Evolutionary conservation across 2,113 vertebrate genomes (phyloP).

Genomic region (Mustela lutreola): DNA sequence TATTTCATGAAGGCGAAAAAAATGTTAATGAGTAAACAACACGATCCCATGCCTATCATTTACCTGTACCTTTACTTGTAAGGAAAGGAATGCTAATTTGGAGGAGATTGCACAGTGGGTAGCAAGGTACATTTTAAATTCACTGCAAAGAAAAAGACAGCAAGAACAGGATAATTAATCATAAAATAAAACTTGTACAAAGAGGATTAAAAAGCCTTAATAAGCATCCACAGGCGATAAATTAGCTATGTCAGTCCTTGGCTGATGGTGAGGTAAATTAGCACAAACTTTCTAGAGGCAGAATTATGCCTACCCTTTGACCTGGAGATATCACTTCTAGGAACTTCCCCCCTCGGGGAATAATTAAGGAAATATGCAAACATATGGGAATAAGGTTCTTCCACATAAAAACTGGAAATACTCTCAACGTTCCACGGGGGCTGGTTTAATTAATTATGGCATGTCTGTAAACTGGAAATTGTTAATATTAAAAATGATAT

Average conservation of each 20-base stretch:
- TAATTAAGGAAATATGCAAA: constrained; percentile 52
- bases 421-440: background rate
- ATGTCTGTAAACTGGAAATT: background rate
- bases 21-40: constrained; percentile 29
- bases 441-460: background rate
- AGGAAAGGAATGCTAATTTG: constrained; percentile 51
- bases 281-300: background rate
- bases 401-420: background rate
- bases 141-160: constrained; percentile 37
- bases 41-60: background rate
- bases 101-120: background rate
- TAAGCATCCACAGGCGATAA: constrained; percentile 32
- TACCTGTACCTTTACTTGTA: background rate
- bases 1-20: background rate
- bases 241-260: background rate
- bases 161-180: constrained; percentile 60
- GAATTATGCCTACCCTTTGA: constrained; percentile 24
- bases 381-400: background rate
- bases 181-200: constrained; percentile 58
- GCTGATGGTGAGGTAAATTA: constrained; percentile 10
- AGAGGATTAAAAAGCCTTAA: constrained; percentile 60
- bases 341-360: background rate
- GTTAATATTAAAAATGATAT: background rate
- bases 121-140: constrained; percentile 54
- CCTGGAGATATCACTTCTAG: constrained; percentile 44